phyloP scores from a whole-genome alignment of 2,888 invertebrate species.

The Bedellia somnulentella region DNA sequence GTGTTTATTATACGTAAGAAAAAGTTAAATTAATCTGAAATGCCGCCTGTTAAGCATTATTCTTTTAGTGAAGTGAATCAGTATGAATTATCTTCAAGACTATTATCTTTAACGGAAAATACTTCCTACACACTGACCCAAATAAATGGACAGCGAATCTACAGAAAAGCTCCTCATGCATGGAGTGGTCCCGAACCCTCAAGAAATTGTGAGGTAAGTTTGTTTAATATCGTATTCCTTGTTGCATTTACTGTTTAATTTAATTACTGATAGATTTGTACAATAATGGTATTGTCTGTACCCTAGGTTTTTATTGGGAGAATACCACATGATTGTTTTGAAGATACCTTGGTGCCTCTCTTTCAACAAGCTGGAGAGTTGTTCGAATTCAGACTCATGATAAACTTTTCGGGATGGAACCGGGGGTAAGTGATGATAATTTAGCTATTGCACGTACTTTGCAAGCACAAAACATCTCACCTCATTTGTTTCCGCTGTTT shows the following conservation, averaged over 20 bases:
- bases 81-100: constrained; percentile 54
- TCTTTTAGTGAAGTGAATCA: constrained; percentile 55
- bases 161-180: constrained; percentile 61
- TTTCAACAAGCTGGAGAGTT: constrained; percentile 62
- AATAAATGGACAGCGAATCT: constrained; percentile 72
- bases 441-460: too few species aligned
- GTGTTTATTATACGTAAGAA: constrained; percentile 51
- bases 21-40: constrained; percentile 36
- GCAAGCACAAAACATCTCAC: too few species aligned
- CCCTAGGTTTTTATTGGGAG: constrained; percentile 63
- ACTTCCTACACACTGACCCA: constrained; percentile 56
- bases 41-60: constrained; percentile 53
- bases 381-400: constrained; percentile 76
- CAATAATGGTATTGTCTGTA: too few species aligned
- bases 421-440: constrained; percentile 59
- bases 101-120: constrained; percentile 51
- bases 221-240: too few species aligned
- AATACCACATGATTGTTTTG: constrained; percentile 67
- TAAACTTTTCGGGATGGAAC: constrained; percentile 72
- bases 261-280: too few species aligned
- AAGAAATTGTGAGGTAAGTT: constrained; percentile 65
- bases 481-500: too few species aligned
- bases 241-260: too few species aligned
- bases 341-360: constrained; percentile 66
- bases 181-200: constrained; percentile 55